Percentiles rank a stretch among this genome's conserved stretches.
These are phyloP conservation scores for Nylanderia fulva DNA, from an alignment of 1,140 invertebrate genomes.

Conservation along the genomic window DNA sequence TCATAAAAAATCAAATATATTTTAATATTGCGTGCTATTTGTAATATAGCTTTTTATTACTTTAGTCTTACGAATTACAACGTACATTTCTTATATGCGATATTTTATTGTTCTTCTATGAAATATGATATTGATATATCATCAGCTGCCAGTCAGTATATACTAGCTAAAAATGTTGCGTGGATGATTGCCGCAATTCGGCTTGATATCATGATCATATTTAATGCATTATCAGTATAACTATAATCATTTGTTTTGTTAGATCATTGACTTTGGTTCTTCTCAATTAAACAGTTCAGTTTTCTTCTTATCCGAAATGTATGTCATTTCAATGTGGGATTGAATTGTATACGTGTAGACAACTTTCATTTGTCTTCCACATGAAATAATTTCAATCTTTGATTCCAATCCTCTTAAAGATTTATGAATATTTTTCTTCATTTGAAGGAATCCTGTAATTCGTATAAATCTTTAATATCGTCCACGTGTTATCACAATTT, in stretches of 20 bases:
- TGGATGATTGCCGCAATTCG: background rate
- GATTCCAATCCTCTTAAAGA: background rate
- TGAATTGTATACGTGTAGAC: background rate
- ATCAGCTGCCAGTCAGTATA: too few relatives aligned
- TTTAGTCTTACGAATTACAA: too few relatives aligned
- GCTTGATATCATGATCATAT: background rate
- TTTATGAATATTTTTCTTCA: background rate
- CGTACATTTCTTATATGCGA: too few relatives aligned
- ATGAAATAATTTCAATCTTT: background rate
- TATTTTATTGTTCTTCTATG: too few relatives aligned
- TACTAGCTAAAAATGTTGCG: too few relatives aligned
- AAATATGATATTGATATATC: too few relatives aligned
- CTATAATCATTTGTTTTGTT: background rate
- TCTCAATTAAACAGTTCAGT: background rate
- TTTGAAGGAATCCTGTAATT: background rate
- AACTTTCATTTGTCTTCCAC: background rate
- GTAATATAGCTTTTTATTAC: too few relatives aligned
- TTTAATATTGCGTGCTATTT: too few relatives aligned
- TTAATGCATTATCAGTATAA: background rate
- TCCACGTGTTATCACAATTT: background rate
- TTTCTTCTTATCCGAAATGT: background rate
- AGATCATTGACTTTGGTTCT: background rate
- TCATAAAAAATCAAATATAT: too few relatives aligned
- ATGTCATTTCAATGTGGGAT: background rate
- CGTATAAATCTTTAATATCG: background rate